These are phyloP conservation scores for Phalacrocorax pelagicus DNA, from an alignment of 2,113 vertebrate genomes.

Conservation along the genomic window DNA sequence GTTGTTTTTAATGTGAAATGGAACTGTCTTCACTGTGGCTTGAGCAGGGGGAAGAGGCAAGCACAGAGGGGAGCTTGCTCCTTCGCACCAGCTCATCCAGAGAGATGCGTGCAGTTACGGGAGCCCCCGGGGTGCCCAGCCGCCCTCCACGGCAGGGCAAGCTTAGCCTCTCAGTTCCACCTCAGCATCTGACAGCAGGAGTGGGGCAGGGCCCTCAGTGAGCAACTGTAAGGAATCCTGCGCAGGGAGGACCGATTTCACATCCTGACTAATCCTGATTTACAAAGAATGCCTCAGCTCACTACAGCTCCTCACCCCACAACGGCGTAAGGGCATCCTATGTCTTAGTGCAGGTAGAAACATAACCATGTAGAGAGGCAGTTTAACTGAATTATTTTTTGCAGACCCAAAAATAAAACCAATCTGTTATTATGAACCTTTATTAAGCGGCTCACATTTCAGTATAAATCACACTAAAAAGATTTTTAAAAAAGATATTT, in stretches of 20 bases:
- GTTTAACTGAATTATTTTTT: conserved; percentile 70
- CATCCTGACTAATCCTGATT: not conserved
- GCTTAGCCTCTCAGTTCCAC: not conserved
- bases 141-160: not conserved
- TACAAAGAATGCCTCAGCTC: conserved; percentile 3
- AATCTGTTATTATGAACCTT: conserved; percentile 88
- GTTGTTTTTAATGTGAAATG: not conserved
- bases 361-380: conserved; percentile 63
- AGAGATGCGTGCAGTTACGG: not conserved
- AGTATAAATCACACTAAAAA: conserved; percentile 99
- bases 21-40: not conserved
- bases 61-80: not conserved
- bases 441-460: conserved; percentile 95
- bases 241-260: not conserved
- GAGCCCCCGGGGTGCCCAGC: not conserved
- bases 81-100: not conserved
- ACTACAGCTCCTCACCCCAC: conserved; percentile 33
- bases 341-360: conserved; percentile 58
- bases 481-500: conserved; percentile 89
- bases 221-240: not conserved
- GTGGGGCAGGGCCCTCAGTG: not conserved
- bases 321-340: not conserved
- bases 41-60: not conserved
- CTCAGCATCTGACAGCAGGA: not conserved
- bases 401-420: conserved; percentile 76